Evolutionary conservation across 2,888 invertebrate species (phyloP), one percentile per base, ranked within the genome.

Genomic region (Perithous albicinctus): DNA sequence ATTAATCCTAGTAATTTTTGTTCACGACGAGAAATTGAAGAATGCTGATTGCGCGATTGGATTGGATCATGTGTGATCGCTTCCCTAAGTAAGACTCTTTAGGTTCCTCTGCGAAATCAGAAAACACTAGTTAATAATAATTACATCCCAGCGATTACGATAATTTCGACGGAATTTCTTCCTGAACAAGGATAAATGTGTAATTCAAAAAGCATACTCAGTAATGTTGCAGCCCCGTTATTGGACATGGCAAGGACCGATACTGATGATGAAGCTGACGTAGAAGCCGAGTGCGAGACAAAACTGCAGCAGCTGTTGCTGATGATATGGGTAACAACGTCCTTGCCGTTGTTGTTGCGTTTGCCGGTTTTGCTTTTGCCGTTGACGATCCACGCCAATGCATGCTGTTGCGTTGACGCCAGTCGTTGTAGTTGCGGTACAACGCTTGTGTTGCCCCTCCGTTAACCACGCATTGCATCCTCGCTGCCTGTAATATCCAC

Each of bases 171-270:
- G 43, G 2, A 43, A 43, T 43, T 43, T 43, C 15, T n/a, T 43
- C n/a, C n/a, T n/a, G 12, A 41, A 41, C 43, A 43, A 43, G 43
- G 23, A 23, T 23, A 63, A 2, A 8, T 29, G 6, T 23, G 4
- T 35, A 7, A n/a, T 35, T 20, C 12, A 35, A 59, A 72, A n/a
- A n/a, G n/a, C 87, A 77, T 85, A 89, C 88, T 88, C 87, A 87
- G 86, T 86, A 88, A 85, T 84, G 85, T 85, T 79, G 84, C 77
- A 84, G 86, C 82, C 78, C 85, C 85, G 86, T 87, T 86, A 86
- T 87, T 85, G 87, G 84, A 87, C 89, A 90, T 89, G 87, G 88
- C 88, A 89, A 87, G 83, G 83, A 85, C 87, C 86, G 86, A 85
- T 85, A 85, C 83, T 84, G 87, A 84, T 82, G 80, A 83, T 83